Evolutionary conservation across 2,797 vertebrate species (phyloP), one percentile per base, ranked within the genome.

Genomic region (Rachycentron canadum): DNA sequence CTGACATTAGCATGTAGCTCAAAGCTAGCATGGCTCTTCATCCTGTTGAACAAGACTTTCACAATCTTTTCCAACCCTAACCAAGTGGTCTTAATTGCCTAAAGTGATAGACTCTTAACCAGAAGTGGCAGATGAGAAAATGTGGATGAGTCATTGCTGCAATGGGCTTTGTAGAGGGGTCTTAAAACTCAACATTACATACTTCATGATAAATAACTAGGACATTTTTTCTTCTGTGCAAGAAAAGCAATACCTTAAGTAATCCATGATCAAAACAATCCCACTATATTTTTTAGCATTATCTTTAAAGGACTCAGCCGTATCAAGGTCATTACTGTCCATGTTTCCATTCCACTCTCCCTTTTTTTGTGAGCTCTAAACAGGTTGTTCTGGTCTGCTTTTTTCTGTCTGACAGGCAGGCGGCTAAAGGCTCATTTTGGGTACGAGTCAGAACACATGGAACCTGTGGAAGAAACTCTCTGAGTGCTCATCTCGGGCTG

Each of bases 341-440:
- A 68, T 28, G 71, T 76, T 83, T 71, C 36, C 71, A n/a, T 86
- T 72, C 28, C n/a, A 49, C 7, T 32, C 7, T 32, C 52, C 21
- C 8, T 0, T 47, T 63, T 79, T 83, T 67, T 82, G 73, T 87
- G 77, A 32, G 36, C 60, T 80, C 69, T 73, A 84, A 89, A 85
- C 64, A 57, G 73, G 73, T 58, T 78, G 76, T 82, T 84, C 81
- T 76, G 74, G 59, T 85, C 80, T 36, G 70, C 57, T 75, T 77
- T 43, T 82, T 68, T 66, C 49, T 78, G 74, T 85, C 73, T 55
- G 61, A 86, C 82, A 76, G 83, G 82, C 84, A 69, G 81, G 63
- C 78, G 32, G 79, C 88, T 90, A 91, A 93, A 92, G 89, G 88
- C 90, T 89, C 76, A 79, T 92, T 93, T 91, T 85, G 78, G 85